Evolutionary conservation across 2,113 vertebrate species (phyloP), one percentile per base, ranked within the genome.

Genomic region (Megaleporinus macrocephalus): DNA sequence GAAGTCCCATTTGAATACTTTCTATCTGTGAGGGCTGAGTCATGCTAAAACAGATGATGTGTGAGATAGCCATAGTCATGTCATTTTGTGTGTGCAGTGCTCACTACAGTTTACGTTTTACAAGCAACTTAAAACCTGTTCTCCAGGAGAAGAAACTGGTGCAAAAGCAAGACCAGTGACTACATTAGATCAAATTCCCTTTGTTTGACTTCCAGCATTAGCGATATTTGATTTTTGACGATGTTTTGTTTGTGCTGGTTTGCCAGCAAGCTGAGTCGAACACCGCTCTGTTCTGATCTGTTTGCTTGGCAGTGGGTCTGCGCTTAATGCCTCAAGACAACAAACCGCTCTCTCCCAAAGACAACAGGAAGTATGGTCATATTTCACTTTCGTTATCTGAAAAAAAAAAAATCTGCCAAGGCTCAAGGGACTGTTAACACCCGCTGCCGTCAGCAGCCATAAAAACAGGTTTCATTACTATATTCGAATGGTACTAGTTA

Each of bases 341-440:
- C 24, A 72, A 80, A 84, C 16, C 27, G 1, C 15, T 61, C 55
- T 57, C 49, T 79, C 41, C 53, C 29, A 68, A 41, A 33, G 15
- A 57, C 7, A 53, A 70, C 78, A 75, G 72, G 36, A 70, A 80
- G 53, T 22, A 33, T 51, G 27, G 22, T 63, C 59, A n/a, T 26
- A 83, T 71, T 80, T 80, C 73, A 71, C 49, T 78, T 81, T 81
- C 36, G 12, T 57, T 69, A 68, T 36, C 47, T 47, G 61, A 74
- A 81, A 61, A 33, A 66, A 62, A 41, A 81, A 61, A 33, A 66
- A 62, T 53, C 5, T n/a, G 49, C 29, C 26, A 72, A 70, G 36
- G 29, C 73, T 80, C 57, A 81, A 3, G 36, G 53, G 51, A 51
- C 27, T 5, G 51, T 51, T n/a, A 30, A 69, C 51, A 30, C 61